These are phyloP conservation scores for Phoxinus phoxinus DNA, from an alignment of 2,113 vertebrate species.

Conservation along the genomic window DNA sequence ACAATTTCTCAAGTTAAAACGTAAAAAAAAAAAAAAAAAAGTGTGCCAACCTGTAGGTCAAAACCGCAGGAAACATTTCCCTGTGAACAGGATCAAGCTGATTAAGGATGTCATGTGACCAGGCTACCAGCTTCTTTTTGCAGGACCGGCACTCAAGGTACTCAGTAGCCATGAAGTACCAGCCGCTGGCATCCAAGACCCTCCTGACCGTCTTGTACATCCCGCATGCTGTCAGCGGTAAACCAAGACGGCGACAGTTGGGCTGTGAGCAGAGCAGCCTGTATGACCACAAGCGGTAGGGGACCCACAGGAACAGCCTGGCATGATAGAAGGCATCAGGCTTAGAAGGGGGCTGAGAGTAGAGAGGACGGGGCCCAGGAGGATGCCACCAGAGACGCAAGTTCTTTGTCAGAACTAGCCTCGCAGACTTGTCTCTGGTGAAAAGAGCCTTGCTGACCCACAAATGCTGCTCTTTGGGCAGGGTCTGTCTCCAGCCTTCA, in stretches of 20 bases:
- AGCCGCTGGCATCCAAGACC: conserved; percentile 26
- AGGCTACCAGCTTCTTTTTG: conserved; percentile 1
- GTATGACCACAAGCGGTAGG: not conserved
- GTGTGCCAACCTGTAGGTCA: conserved; percentile 32
- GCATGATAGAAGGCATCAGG: not conserved
- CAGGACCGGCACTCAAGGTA: conserved; percentile 28
- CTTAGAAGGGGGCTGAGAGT: not conserved
- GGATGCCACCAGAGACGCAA: conserved; percentile 12
- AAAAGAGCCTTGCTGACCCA: not conserved
- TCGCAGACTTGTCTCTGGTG: no score
- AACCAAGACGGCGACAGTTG: not conserved
- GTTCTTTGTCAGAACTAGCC: not conserved
- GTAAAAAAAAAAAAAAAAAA: no score
- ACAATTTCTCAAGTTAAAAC: no score
- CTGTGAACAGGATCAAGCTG: conserved; percentile 26
- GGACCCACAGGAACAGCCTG: conserved; percentile 20
- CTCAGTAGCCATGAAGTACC: conserved; percentile 36
- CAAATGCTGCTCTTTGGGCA: not conserved
- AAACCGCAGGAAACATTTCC: conserved; percentile 12
- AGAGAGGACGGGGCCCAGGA: not conserved
- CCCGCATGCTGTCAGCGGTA: not conserved
- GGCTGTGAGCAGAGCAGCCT: not conserved
- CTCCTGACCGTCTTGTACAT: conserved; percentile 13
- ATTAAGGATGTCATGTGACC: conserved; percentile 1
- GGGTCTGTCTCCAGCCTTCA: not conserved